A percentile compares a stretch with the other conserved stretches of the same genome.
Conservation (phyloP, 2,797 vertebrate genomes). For the Tapera naevia region DNA sequence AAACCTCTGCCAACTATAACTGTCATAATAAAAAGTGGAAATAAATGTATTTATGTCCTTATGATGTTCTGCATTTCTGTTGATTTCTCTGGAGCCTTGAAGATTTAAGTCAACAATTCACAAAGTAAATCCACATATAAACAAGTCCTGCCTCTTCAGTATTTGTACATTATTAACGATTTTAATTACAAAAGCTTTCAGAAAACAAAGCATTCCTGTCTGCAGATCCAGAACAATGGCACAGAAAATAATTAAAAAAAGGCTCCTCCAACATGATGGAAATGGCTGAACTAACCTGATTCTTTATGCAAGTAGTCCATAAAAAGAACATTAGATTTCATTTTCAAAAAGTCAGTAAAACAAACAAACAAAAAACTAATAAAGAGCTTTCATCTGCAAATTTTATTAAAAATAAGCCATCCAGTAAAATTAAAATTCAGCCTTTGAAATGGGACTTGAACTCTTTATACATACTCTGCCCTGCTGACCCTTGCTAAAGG, state of each 20-base stretch:
- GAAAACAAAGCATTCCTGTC: not conserved
- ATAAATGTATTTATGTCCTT: not conserved
- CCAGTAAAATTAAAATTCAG: constrained; percentile 46
- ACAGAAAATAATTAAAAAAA: not conserved
- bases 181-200: not conserved
- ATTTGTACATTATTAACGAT: not conserved
- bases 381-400: constrained; percentile 31
- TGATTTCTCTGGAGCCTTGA: not conserved
- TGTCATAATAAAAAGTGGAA: not conserved
- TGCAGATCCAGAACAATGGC: not conserved
- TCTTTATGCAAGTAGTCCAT: not conserved
- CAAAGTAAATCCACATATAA: not conserved
- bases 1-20: not conserved
- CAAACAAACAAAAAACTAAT: constrained; percentile 11
- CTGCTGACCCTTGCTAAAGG: constrained; percentile 48
- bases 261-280: not conserved
- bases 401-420: constrained; percentile 34
- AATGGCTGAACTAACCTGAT: not conserved
- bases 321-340: not conserved
- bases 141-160: not conserved
- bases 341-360: constrained; percentile 13
- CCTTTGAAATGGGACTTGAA: constrained; percentile 41
- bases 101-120: not conserved
- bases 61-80: not conserved
- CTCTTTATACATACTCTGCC: constrained; percentile 9